Percentiles rank a stretch among this genome's conserved stretches.
phyloP scores from a whole-genome alignment of 2,888 invertebrate genomes.

The Actias luna region DNA sequence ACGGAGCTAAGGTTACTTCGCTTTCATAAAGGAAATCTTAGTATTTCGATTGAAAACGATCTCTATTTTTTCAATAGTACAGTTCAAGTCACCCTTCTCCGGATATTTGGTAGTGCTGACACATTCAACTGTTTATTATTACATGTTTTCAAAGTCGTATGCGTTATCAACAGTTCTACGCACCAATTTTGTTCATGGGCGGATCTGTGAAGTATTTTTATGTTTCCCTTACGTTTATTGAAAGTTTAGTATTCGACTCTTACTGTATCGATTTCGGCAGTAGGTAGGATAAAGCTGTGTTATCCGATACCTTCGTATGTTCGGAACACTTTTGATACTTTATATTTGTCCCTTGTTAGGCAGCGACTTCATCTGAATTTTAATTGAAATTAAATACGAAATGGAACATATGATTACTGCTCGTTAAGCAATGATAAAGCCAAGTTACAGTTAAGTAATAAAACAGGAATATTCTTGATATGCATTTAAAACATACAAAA shows the following conservation, averaged over 20 bases:
- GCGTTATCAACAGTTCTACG: constrained; percentile 45
- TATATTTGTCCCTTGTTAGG: neutral
- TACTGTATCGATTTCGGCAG: constrained; percentile 29
- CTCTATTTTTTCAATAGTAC: constrained; percentile 23
- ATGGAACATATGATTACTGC: too few species aligned
- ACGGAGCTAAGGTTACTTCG: constrained; percentile 32
- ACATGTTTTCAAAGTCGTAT: constrained; percentile 47
- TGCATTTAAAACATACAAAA: too few species aligned
- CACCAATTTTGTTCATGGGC: constrained; percentile 31
- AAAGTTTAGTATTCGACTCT: constrained; percentile 35
- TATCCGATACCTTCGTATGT: constrained; percentile 17
- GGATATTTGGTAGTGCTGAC: constrained; percentile 49
- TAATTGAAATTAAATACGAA: neutral
- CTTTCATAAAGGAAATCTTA: constrained; percentile 30
- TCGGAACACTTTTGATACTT: constrained; percentile 14
- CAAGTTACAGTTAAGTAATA: too few species aligned
- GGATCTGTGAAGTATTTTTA: constrained; percentile 40
- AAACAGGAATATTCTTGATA: too few species aligned
- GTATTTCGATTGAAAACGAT: constrained; percentile 24
- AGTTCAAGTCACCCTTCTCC: constrained; percentile 26
- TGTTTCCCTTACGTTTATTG: constrained; percentile 41
- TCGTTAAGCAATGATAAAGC: too few species aligned
- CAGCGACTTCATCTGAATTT: neutral
- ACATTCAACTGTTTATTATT: constrained; percentile 44
- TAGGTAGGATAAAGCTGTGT: constrained; percentile 14